Evolutionary conservation across 2,797 vertebrate species (phyloP).

Genomic region (Urophycis tenuis): DNA sequence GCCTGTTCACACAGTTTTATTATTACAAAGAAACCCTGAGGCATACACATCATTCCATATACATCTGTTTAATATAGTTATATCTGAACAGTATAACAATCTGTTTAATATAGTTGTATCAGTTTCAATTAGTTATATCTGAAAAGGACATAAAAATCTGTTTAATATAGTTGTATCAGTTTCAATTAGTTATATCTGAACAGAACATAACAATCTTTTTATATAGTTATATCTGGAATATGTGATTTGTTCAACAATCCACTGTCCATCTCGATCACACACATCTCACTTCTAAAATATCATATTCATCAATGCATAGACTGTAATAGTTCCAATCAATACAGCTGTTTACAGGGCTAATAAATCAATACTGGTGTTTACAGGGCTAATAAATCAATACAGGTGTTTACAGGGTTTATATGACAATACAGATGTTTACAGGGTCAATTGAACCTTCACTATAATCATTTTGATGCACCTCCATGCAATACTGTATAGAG

Average conservation of each 20-base stretch:
- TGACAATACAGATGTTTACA: not conserved
- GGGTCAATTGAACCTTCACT: not conserved
- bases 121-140: not conserved
- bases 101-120: not conserved
- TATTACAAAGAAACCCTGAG: not conserved
- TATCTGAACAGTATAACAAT: too few species aligned
- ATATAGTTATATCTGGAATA: constrained; percentile 5
- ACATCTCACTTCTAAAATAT: constrained; percentile 2
- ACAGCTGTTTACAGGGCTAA: constrained; percentile 2
- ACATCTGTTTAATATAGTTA: too few species aligned
- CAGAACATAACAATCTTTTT: not conserved
- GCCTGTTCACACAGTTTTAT: constrained; percentile 1
- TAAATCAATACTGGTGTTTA: constrained; percentile 1
- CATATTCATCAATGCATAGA: constrained; percentile 3
- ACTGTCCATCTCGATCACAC: not conserved
- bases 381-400: not conserved
- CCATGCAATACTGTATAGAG: constrained; percentile 3
- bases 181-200: not conserved
- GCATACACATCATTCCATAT: constrained; percentile 1
- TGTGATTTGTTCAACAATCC: not conserved
- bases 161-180: not conserved
- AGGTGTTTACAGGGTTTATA: not conserved
- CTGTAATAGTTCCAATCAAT: not conserved
- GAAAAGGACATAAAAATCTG: not conserved
- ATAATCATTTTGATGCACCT: constrained; percentile 3